A percentile compares a stretch with the other conserved stretches of the same genome.
These are phyloP conservation scores for Dreissena rostriformis DNA, from an alignment of 1,140 invertebrate genomes.

Conservation along the genomic window DNA sequence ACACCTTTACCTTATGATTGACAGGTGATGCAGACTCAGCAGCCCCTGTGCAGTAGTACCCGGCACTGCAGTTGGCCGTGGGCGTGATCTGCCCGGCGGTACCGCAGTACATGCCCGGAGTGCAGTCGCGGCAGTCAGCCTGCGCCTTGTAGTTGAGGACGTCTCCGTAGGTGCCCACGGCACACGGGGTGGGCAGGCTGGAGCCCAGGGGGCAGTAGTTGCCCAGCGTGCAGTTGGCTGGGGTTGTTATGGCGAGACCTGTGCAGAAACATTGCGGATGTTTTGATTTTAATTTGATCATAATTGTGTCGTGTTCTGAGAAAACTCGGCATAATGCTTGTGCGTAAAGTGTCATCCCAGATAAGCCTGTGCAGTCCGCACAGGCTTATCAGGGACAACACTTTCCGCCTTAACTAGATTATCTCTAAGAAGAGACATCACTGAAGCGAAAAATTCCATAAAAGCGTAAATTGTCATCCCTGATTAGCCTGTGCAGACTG, in stretches of 20 bases:
- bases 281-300: too few species aligned
- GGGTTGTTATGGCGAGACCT: conserved; percentile 72
- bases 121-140: conserved; percentile 74
- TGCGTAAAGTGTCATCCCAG: too few species aligned
- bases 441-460: too few species aligned
- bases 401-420: too few species aligned
- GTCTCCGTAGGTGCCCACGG: conserved; percentile 73
- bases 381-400: too few species aligned
- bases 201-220: conserved; percentile 75
- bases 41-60: conserved; percentile 76
- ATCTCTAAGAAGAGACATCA: too few species aligned
- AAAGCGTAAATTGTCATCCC: too few species aligned
- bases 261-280: too few species aligned
- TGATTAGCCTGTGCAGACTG: too few species aligned
- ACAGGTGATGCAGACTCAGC: conserved; percentile 69
- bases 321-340: too few species aligned
- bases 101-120: conserved; percentile 76
- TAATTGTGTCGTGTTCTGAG: too few species aligned
- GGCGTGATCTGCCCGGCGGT: conserved; percentile 68
- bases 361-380: too few species aligned
- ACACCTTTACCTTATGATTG: conserved; percentile 68
- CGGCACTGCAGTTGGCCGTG: conserved; percentile 73
- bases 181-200: conserved; percentile 71
- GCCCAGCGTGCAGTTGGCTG: conserved; percentile 74
- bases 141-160: conserved; percentile 62